Evolutionary conservation across 2,797 vertebrate species (phyloP).

Genomic region (Tadarida brasiliensis): DNA sequence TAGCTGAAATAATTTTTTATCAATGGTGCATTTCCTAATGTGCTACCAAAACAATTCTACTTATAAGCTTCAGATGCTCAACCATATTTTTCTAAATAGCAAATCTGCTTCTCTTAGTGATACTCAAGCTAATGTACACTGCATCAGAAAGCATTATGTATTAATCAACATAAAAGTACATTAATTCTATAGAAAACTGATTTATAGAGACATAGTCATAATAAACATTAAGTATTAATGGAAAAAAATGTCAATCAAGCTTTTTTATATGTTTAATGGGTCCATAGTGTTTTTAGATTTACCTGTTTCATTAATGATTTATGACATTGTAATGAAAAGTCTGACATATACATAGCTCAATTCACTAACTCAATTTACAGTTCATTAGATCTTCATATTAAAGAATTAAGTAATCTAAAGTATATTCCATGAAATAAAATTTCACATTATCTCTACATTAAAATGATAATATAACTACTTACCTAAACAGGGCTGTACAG

Average conservation of each 20-base stretch:
- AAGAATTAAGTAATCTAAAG: conserved; percentile 58
- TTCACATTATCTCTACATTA: background rate
- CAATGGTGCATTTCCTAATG: background rate
- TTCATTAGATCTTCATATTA: conserved; percentile 40
- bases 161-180: background rate
- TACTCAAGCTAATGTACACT: background rate
- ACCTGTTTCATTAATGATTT: conserved; percentile 13
- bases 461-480: conserved; percentile 82
- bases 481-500: conserved; percentile 97
- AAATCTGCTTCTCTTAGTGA: conserved; percentile 36
- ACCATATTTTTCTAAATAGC: conserved; percentile 16
- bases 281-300: conserved; percentile 11
- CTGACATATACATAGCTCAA: background rate
- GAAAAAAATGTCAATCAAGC: conserved; percentile 18
- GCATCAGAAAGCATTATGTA: background rate
- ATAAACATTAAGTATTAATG: conserved; percentile 28
- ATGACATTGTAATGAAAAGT: conserved; percentile 32
- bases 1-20: background rate
- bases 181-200: background rate
- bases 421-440: conserved; percentile 31
- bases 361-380: conserved; percentile 34
- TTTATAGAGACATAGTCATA: background rate
- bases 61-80: background rate
- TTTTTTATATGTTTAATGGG: background rate
- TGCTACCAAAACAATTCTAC: background rate